Evolutionary conservation across 2,113 vertebrate species (phyloP).

Genomic region (Microcebus griseorufus): DNA sequence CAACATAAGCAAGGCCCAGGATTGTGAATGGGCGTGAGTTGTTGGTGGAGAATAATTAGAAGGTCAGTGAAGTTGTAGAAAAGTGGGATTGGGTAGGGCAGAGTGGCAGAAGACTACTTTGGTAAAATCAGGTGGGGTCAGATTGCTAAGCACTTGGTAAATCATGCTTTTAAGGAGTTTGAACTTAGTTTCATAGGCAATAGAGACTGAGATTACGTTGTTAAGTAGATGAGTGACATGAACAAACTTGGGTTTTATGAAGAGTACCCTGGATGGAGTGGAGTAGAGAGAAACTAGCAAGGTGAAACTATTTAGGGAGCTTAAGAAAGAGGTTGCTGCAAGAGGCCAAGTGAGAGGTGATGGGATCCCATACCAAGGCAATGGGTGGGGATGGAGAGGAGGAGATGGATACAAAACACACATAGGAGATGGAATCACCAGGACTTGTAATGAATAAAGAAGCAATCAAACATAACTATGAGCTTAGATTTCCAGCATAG

Average conservation of each 20-base stretch:
- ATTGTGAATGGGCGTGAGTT: neutral
- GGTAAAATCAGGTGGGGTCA: neutral
- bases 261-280: neutral
- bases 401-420: neutral
- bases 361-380: neutral
- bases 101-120: neutral
- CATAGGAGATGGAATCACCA: neutral
- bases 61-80: neutral
- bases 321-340: neutral
- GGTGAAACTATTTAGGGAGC: neutral
- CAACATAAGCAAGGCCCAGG: neutral
- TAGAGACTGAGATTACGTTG: neutral
- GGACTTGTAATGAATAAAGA: neutral
- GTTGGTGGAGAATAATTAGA: neutral
- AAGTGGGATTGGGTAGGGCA: neutral
- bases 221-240: neutral
- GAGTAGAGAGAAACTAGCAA: neutral
- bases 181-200: neutral
- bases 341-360: neutral
- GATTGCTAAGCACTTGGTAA: neutral
- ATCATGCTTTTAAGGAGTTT: neutral
- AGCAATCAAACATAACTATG: neutral
- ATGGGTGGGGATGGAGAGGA: neutral
- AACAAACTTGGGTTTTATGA: constrained; percentile 24
- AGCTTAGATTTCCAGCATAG: neutral